These are phyloP conservation scores for Rhinoraja longicauda DNA, from an alignment of 2,797 vertebrate species.

Conservation along the genomic window DNA sequence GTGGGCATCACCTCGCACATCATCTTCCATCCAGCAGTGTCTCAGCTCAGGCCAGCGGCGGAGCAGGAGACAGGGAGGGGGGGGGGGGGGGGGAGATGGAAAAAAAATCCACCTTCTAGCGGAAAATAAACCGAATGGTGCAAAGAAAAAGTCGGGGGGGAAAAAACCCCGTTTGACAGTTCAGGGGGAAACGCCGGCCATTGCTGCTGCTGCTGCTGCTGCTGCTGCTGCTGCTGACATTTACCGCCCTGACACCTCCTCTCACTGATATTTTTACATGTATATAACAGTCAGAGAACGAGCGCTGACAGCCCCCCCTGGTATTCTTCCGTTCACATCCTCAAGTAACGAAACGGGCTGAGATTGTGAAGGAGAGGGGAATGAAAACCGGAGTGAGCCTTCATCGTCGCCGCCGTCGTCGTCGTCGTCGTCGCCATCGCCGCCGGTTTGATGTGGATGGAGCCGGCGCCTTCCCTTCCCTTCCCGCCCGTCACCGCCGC, in stretches of 20 bases:
- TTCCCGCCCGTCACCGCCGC: background rate
- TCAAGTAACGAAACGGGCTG: background rate
- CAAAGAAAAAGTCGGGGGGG: no score
- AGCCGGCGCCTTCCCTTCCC: background rate
- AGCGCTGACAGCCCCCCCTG: background rate
- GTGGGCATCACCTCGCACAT: constrained; percentile 93
- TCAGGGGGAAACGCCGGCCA: background rate
- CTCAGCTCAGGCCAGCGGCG: constrained; percentile 14
- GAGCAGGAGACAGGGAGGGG: background rate
- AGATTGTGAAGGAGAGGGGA: no score
- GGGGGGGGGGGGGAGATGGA: no score
- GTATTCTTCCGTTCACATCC: background rate
- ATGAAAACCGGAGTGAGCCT: background rate
- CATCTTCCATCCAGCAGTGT: constrained; percentile 54
- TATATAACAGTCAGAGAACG: background rate
- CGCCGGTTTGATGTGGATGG: background rate
- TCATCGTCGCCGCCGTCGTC: background rate
- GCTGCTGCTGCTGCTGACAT: no score
- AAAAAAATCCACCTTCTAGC: background rate
- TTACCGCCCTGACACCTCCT: background rate
- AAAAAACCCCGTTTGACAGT: no score
- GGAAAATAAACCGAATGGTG: background rate
- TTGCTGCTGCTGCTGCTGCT: no score
- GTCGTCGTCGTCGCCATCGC: no score
- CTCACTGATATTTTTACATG: background rate